Base-by-base conservation (phyloP, 64 coral and sea anemone species). In the Exaiptasia diaphana region DNA sequence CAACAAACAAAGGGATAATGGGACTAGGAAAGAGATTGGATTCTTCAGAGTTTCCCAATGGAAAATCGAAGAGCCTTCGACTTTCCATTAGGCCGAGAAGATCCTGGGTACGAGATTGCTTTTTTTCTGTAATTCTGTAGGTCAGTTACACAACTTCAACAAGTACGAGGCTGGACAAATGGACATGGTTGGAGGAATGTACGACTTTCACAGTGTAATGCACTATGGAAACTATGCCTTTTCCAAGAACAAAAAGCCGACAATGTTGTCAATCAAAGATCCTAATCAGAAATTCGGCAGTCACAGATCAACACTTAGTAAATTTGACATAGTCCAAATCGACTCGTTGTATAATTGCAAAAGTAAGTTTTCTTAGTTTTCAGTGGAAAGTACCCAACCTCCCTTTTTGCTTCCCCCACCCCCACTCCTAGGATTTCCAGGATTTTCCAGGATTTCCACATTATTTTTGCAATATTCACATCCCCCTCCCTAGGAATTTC, bases 171-270 rank as follows among this genome's bases (percentile, higher is more conserved):
- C 41, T 50, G 21, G 41, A 4, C 25, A 69, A 8, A 31, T 87
- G 4, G 83, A 87, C 49, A 50, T 21, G 18, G 83, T 62, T 3
- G 83, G 73, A 23, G 83, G 73, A 4, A 87, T 64, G 39, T 87
- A 87, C 45, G 83, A 87, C 73, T 87, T 77, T 67, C 33, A 87
- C 1, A 87, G 83, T 4, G 25, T 67, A 1, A 87, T 87, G 83
- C 83, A 87, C 78, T 87, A 87, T 68, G 83, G 83, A 0, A 87
- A 87, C 55, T 67, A 65, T 44, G 41, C 73, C 10, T 87, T 77
- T 38, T 87, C 83, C 20, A 87, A 87, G 55, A 87, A 87, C 73
- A 78, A 37, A 4, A 77, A 87, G 31, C 57, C 54, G 28, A 87
- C 83, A 0, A 44, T 87, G 83, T 62, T 87, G 15, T 41, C 83